Conservation (phyloP, 2,888 invertebrate genomes). For the Holacanthella duospinosa region DNA sequence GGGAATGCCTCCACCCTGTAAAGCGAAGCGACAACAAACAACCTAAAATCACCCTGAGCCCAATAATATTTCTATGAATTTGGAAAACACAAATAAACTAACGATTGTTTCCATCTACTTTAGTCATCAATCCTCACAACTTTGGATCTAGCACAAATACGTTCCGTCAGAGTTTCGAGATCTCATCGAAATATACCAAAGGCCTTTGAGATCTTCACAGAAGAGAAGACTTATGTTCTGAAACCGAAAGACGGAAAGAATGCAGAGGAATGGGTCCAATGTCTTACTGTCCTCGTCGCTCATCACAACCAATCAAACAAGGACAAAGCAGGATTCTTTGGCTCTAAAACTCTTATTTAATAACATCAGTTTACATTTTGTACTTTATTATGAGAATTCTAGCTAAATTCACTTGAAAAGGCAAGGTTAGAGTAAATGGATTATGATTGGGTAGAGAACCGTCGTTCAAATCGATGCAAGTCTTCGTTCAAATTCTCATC, state of each 20-base stretch:
- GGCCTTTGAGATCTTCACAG: conserved; percentile 93
- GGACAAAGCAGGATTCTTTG: neutral
- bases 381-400: neutral
- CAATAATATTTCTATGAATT: no score
- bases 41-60: no score
- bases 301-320: conserved; percentile 19
- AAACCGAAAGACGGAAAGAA: conserved; percentile 91
- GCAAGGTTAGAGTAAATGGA: no score
- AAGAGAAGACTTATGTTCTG: conserved; percentile 79
- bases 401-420: neutral
- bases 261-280: conserved; percentile 90
- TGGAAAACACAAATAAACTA: no score
- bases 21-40: no score
- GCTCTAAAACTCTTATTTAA: conserved; percentile 1
- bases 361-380: neutral
- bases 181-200: conserved; percentile 86
- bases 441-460: no score
- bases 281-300: conserved; percentile 33
- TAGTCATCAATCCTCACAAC: conserved; percentile 4
- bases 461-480: neutral
- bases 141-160: conserved; percentile 58
- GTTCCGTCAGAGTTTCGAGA: conserved; percentile 86
- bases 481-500: neutral
- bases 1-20: no score
- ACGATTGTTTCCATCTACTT: neutral